These are phyloP conservation scores for Agelastica alni DNA, from an alignment of 2,888 invertebrate genomes.

Conservation along the genomic window DNA sequence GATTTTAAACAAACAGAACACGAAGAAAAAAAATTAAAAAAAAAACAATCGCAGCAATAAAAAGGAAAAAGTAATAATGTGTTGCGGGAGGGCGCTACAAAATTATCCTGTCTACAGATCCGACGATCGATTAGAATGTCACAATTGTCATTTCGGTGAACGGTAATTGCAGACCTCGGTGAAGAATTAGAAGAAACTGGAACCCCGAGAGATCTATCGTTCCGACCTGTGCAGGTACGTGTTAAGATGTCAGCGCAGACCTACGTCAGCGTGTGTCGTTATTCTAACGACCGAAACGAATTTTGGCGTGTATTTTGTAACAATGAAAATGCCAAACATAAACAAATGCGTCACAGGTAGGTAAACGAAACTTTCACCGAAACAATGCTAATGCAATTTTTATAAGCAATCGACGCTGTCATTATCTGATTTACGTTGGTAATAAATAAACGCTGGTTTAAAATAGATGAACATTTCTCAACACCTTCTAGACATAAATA, in stretches of 20 bases:
- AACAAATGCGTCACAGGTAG: conserved; percentile 11
- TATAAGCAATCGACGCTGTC: too few species aligned
- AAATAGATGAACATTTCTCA: too few species aligned
- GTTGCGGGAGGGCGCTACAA: conserved; percentile 41
- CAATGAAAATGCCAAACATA: conserved; percentile 8
- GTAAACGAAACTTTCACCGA: neutral
- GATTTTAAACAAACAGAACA: conserved; percentile 28
- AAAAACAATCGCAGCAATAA: conserved; percentile 14
- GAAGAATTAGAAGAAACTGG: conserved; percentile 19
- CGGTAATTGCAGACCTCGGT: conserved; percentile 49
- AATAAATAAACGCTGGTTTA: too few species aligned
- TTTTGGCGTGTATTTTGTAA: conserved; percentile 17
- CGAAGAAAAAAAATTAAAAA: too few species aligned
- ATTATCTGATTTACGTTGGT: too few species aligned
- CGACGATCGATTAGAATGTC: conserved; percentile 48
- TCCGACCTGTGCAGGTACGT: conserved; percentile 32
- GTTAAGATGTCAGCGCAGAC: conserved; percentile 28
- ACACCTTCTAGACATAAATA: too few species aligned
- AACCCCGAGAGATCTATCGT: conserved; percentile 29
- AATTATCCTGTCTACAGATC: conserved; percentile 48
- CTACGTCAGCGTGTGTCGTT: conserved; percentile 18
- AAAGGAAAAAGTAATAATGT: conserved; percentile 37
- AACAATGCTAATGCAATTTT: too few species aligned
- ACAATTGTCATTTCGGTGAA: conserved; percentile 46
- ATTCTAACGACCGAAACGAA: conserved; percentile 13